Conservation (phyloP, 2,113 vertebrate species). For the Otus sunia region DNA sequence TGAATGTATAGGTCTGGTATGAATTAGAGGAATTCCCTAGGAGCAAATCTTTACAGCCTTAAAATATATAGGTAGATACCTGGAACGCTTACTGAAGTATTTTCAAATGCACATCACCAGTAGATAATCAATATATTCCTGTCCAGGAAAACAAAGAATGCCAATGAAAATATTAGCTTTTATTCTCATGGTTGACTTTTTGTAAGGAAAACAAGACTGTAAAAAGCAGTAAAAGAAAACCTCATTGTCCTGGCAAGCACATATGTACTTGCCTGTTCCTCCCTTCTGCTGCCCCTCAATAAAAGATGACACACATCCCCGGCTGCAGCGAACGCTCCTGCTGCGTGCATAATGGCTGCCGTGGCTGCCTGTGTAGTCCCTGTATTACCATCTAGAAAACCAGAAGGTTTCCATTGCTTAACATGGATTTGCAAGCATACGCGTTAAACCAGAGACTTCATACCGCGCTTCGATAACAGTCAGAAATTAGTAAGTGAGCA, state of each 20-base stretch:
- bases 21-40: not conserved
- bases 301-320: not conserved
- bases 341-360: not conserved
- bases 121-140: not conserved
- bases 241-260: not conserved
- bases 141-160: not conserved
- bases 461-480: not conserved
- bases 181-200: not conserved
- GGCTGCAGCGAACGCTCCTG: not conserved
- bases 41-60: not conserved
- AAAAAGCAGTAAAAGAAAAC: not conserved
- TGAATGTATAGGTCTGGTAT: not conserved
- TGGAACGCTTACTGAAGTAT: not conserved
- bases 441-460: not conserved
- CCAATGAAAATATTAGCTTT: not conserved
- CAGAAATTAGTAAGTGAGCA: constrained; percentile 23
- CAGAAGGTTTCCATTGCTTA: not conserved
- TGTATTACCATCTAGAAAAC: not conserved
- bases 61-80: not conserved
- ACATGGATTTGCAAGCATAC: not conserved
- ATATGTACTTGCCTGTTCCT: not conserved
- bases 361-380: not conserved
- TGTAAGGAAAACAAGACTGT: not conserved
- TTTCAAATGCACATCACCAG: not conserved
- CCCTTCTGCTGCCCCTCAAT: not conserved